Evolutionary conservation across 1,140 invertebrate species (phyloP), one percentile per base, ranked within the genome.

Genomic region (Megalopta genalis): DNA sequence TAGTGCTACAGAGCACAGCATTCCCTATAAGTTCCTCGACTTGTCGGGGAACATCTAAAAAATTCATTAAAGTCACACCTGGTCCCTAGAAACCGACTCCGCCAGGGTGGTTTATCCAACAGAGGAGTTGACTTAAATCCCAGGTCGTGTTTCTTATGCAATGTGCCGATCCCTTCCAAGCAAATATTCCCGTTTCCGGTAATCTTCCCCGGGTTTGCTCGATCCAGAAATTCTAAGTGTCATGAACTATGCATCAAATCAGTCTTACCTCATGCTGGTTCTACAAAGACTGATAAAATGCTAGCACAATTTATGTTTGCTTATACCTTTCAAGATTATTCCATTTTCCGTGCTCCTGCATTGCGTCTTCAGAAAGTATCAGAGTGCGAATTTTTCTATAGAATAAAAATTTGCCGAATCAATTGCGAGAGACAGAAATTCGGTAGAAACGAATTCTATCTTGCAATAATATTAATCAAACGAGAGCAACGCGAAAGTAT

Each of bases 1-100:
- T 46, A 59, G 23, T 25, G 23, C 10, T 59, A 59, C 57, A 12
- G 9, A 59, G 23, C 23, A 10, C 23, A 25, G n/a, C 23, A 59
- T 59, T 59, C 23, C 57, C 57, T 59, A 59, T 23, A 59, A 59
- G 23, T 59, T 59, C 21, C 23, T 25, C n/a, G 57, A 25, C 57
- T 59, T 59, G n/a, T 59, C n/a, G n/a, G 25, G 57, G 23, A 59
- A 59, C n/a, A 25, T 59, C 57, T 59, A 59, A 59, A 59, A 25
- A 59, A 59, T 59, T 59, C 57, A 59, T 59, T 59, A 59, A 59
- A 59, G 57, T 59, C 57, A 59, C 57, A 59, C 57, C 57, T 25
- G 57, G n/a, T 59, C 57, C 57, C 57, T 25, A 12, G 57, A 25
- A 59, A 25, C 10, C 57, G 12, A 25, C 57, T 10, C 23, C 57